A percentile compares a stretch with the other conserved stretches of the same genome.
phyloP scores from a whole-genome alignment of 1,140 invertebrate species.

The Dinoponera quadriceps region DNA sequence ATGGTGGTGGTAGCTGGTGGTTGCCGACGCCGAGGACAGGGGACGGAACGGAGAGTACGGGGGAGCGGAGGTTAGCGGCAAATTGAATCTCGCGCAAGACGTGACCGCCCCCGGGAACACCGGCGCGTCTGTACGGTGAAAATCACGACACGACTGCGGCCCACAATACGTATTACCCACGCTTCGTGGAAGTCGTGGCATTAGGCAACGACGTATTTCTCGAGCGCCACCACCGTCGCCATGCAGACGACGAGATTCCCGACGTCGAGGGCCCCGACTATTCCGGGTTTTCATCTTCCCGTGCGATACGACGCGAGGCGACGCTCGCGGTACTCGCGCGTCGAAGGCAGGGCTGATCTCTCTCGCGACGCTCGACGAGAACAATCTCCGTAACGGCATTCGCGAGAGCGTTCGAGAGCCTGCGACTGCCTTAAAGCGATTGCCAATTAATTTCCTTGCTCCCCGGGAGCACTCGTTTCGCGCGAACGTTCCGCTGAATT shows the following conservation, averaged over 20 bases:
- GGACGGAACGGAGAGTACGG: not conserved
- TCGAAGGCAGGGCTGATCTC: constrained; percentile 33
- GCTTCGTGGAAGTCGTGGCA: constrained; percentile 73
- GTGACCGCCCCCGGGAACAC: constrained; percentile 83
- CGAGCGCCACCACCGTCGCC: constrained; percentile 54
- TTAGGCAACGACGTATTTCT: constrained; percentile 75
- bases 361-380: constrained; percentile 10
- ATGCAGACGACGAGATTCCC: constrained; percentile 67
- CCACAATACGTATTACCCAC: constrained; percentile 81
- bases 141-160: constrained; percentile 83
- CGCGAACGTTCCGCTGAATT: not conserved
- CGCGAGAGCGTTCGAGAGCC: constrained; percentile 11
- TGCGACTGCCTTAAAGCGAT: constrained; percentile 28
- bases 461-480: not conserved
- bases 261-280: constrained; percentile 56
- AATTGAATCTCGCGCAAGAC: constrained; percentile 83
- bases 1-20: constrained; percentile 26
- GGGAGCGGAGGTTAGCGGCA: constrained; percentile 67
- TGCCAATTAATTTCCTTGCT: constrained; percentile 40
- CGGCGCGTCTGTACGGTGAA: constrained; percentile 80
- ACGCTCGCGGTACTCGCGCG: constrained; percentile 35
- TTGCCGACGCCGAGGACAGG: constrained; percentile 29
- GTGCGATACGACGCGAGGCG: constrained; percentile 37
- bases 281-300: constrained; percentile 65
- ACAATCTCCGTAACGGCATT: constrained; percentile 24